phyloP scores from a whole-genome alignment of 2,888 invertebrate genomes.

The Caradrina clavipalpis region DNA sequence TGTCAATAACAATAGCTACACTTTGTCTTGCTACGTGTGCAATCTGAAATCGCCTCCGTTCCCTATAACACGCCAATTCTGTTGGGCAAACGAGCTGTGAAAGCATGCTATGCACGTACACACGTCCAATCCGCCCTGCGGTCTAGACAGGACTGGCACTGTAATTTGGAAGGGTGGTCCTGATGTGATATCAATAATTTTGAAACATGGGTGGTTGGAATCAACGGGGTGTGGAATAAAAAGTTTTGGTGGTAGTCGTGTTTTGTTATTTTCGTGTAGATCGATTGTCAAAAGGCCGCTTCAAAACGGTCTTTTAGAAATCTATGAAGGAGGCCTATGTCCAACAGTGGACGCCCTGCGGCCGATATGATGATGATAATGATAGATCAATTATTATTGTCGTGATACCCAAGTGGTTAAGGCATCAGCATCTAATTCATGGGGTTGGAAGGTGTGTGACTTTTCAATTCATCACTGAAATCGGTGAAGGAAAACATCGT shows the following conservation, averaged over 20 bases:
- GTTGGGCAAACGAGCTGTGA: slow-evolving; percentile 76
- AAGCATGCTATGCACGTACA: slow-evolving; percentile 79
- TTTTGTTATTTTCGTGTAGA: not conserved
- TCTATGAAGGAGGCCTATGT: no score
- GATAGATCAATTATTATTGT: no score
- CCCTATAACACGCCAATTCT: slow-evolving; percentile 76
- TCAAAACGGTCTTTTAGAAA: no score
- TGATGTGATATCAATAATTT: slow-evolving; percentile 67
- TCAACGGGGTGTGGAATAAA: slow-evolving; percentile 36
- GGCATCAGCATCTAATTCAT: no score
- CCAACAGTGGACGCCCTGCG: no score
- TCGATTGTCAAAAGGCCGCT: no score
- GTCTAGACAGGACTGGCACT: slow-evolving; percentile 65
- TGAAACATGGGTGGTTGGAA: slow-evolving; percentile 38
- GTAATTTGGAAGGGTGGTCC: slow-evolving; percentile 64
- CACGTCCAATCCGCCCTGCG: slow-evolving; percentile 69
- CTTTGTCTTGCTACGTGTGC: slow-evolving; percentile 80
- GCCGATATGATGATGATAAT: no score
- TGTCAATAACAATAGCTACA: slow-evolving; percentile 75
- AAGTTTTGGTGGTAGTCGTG: slow-evolving; percentile 24
- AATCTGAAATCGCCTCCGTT: slow-evolving; percentile 77
- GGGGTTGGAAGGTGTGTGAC: no score
- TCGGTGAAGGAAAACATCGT: no score
- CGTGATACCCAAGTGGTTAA: no score
- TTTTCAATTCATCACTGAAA: no score